Conservation (phyloP, 2,113 vertebrate species). For the Chunga burmeisteri region DNA sequence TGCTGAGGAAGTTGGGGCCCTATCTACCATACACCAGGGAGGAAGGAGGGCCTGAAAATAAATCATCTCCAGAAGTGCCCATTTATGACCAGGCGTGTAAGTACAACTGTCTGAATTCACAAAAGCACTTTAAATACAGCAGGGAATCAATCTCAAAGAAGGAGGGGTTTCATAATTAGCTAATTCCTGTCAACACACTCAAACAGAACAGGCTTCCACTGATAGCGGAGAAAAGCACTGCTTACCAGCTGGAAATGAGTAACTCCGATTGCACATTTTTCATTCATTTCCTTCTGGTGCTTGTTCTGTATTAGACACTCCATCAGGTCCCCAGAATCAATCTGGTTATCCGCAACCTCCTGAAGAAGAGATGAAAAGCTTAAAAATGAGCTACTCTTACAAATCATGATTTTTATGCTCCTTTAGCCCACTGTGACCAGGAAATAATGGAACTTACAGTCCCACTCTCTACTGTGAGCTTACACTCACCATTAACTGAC, state of each 20-base stretch:
- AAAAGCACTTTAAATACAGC: not conserved
- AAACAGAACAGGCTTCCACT: not conserved
- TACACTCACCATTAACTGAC: not conserved
- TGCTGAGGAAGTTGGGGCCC: not conserved
- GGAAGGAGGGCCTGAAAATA: not conserved
- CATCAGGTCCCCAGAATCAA: constrained; percentile 96
- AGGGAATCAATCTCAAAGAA: not conserved
- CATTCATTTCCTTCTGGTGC: constrained; percentile 98
- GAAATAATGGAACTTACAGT: not conserved
- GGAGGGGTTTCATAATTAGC: not conserved
- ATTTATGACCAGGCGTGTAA: not conserved
- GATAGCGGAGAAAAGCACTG: not conserved
- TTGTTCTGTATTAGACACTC: constrained; percentile 97
- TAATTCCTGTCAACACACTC: not conserved
- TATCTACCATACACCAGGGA: not conserved
- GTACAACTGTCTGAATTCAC: not conserved
- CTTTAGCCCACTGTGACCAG: not conserved
- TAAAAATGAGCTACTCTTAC: not conserved
- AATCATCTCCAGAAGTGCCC: not conserved
- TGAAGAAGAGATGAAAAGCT: constrained; percentile 44
- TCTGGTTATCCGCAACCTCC: constrained; percentile 96
- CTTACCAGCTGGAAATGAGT: constrained; percentile 98
- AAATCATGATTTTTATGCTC: not conserved
- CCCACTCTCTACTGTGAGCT: not conserved
- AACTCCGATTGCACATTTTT: constrained; percentile 93